Evolutionary conservation across 2,888 invertebrate genomes (phyloP).

Genomic region (Bellardia bayeri): DNA sequence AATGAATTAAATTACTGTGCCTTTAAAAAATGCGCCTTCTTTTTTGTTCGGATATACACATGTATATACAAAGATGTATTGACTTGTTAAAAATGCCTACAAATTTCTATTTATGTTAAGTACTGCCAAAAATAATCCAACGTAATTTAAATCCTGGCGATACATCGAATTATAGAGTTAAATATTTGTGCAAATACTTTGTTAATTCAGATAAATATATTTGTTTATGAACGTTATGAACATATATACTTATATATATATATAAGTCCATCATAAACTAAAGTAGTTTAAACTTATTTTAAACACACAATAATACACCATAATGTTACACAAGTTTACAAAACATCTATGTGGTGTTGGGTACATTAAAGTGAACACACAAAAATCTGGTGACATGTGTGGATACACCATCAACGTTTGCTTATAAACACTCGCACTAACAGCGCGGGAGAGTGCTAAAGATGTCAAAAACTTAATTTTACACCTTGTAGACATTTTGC

Average conservation of each 20-base stretch:
- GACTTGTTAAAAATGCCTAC: neutral
- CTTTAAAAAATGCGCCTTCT: neutral
- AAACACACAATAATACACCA: neutral
- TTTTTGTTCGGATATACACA: neutral
- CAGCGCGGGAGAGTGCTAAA: neutral
- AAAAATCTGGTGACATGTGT: neutral
- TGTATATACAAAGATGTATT: neutral
- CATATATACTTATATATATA: no score
- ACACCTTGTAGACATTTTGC: slow-evolving; percentile 40
- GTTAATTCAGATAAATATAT: no score
- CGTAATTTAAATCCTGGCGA: no score
- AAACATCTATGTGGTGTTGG: neutral
- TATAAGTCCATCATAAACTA: no score
- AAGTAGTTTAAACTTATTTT: no score
- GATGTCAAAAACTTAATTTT: slow-evolving; percentile 54
- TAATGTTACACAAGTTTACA: neutral
- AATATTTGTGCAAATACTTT: no score
- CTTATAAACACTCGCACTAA: neutral
- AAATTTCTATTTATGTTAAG: neutral
- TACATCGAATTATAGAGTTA: no score
- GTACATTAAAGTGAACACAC: neutral
- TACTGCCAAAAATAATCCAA: no score
- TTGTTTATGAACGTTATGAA: no score
- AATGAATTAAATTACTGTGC: neutral
- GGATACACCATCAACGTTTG: neutral